Percentiles rank a stretch among this genome's conserved stretches.
Evolutionary conservation across 2,888 invertebrate genomes (phyloP).

Genomic region (Catonia carolina): DNA sequence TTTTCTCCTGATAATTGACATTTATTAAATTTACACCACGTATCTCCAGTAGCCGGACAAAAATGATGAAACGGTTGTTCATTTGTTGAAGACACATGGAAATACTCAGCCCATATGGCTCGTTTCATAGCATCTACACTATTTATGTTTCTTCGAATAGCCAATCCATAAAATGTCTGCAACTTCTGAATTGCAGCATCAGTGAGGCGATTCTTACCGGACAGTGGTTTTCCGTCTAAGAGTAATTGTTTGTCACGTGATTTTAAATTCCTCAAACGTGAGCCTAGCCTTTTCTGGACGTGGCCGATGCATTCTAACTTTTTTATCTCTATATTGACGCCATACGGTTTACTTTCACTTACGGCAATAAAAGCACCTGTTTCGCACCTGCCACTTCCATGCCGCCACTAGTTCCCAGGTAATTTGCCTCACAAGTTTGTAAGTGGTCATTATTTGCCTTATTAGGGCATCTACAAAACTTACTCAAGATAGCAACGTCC

Average conservation of each 20-base stretch:
- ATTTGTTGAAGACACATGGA: background rate
- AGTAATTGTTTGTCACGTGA: background rate
- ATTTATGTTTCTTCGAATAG: conserved; percentile 3
- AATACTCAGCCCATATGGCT: background rate
- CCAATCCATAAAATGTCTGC: conserved; percentile 1
- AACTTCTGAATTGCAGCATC: background rate
- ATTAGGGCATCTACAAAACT: no score
- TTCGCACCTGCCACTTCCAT: no score
- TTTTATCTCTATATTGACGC: background rate
- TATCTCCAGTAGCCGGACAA: background rate
- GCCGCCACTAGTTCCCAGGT: no score
- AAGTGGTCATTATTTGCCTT: no score
- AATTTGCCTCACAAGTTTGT: no score
- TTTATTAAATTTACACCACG: background rate
- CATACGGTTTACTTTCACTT: background rate
- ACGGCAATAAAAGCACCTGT: background rate
- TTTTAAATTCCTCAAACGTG: background rate
- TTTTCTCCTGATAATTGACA: background rate
- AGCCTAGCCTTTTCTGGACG: background rate
- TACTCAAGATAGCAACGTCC: no score
- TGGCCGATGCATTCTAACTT: background rate
- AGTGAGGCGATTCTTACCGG: background rate
- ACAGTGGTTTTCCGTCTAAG: background rate
- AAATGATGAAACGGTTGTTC: background rate
- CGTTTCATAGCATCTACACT: background rate